phyloP scores from a whole-genome alignment of 2,113 vertebrate species.

The Xiphophorus hellerii region DNA sequence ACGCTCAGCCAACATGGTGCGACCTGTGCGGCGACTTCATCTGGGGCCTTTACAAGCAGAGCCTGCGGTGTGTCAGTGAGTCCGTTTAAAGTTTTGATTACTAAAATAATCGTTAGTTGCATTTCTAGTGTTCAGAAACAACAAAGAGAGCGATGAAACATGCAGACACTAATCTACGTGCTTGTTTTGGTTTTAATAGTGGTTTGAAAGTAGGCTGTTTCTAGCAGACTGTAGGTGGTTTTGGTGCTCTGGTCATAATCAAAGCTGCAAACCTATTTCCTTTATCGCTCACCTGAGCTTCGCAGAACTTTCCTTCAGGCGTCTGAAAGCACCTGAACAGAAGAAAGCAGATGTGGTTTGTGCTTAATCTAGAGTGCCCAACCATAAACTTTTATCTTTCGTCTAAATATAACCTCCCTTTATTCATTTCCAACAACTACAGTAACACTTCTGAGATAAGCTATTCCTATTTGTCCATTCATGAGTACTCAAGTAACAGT shows the following conservation, averaged over 20 bases:
- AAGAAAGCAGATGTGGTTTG: conserved; percentile 25
- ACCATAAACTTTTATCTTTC: too few relatives aligned
- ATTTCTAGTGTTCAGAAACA: neutral
- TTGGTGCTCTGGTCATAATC: conserved; percentile 9
- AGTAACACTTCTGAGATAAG: too few relatives aligned
- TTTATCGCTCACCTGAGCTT: neutral
- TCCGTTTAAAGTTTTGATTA: conserved; percentile 13
- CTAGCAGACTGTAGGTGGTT: neutral
- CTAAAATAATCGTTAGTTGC: too few relatives aligned
- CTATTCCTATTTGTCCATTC: too few relatives aligned
- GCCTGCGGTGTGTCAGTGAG: conserved; percentile 92
- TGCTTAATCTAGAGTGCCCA: neutral
- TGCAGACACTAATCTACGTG: neutral
- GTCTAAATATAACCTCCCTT: too few relatives aligned
- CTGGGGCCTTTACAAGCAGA: conserved; percentile 95
- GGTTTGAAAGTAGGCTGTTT: neutral
- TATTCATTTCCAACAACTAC: too few relatives aligned
- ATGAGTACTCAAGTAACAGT: too few relatives aligned
- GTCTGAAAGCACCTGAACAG: neutral
- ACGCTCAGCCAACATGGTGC: conserved; percentile 91
- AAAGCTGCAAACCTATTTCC: neutral
- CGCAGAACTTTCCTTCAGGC: conserved; percentile 35
- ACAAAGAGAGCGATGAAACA: neutral
- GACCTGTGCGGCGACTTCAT: conserved; percentile 97
- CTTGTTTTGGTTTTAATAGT: neutral